Base-by-base conservation (phyloP, 1,140 invertebrate genomes). In the Achatina immaculata region DNA sequence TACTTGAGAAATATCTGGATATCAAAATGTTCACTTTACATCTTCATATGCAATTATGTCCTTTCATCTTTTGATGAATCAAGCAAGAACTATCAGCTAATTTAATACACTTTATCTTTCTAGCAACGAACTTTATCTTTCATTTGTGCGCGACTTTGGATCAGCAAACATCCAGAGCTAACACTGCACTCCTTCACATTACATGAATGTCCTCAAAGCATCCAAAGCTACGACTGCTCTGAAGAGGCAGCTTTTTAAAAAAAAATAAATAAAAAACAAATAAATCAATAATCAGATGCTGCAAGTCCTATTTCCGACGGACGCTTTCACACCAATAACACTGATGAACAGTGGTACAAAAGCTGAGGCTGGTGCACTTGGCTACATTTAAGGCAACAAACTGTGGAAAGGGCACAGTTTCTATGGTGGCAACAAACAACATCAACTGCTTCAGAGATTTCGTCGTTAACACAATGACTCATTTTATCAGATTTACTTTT, bases 1-100 rank as follows among this genome's bases (percentile, higher is more conserved):
- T 58, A 58, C n/a, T 58, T 58, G 11, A 14, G 55, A 58, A 58
- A 58, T 58, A 58, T 58, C 11, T 58, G 55, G 55, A n/a, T 58
- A 58, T 58, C 11, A 58, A 58, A 58, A 58, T 58, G 55, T 58
- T 24, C 55, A 58, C 55, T 19, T 21, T 19, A 14, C 11, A 24
- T 58, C 55, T 4, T 58, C 55, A 58, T 24, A 21, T 58, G 55
- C n/a, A 58, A 19, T 58, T 48, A 14, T 58, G 55, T 58, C 21
- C 55, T n/a, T n/a, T 58, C n/a, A n/a, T n/a, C n/a, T 58, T 58
- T 14, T 58, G n/a, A 24, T 14, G 11, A 21, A 58, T 24, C 14
- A 58, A 58, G 11, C 55, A 58, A n/a, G 24, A 24, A 11, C 24
- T 58, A n/a, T n/a, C n/a, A n/a, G n/a, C n/a, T n/a, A n/a, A n/a